phyloP scores from a whole-genome alignment of 2,113 vertebrate species.

The Galbula dea region DNA sequence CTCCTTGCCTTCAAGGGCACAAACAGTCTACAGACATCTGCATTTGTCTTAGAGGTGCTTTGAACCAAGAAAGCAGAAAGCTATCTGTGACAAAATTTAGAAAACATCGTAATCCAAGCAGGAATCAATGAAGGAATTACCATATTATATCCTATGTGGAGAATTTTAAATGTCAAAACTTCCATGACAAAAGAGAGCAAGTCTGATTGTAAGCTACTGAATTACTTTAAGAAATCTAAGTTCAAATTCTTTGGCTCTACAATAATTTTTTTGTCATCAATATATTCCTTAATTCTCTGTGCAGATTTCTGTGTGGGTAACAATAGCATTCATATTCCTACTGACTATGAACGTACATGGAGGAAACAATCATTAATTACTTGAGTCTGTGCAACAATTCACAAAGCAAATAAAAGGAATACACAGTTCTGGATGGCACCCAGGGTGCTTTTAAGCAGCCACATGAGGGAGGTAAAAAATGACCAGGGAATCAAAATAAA shows the following conservation, averaged over 20 bases:
- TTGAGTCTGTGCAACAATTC: not conserved
- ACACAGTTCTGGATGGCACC: not conserved
- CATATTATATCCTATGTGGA: not conserved
- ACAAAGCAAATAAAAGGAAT: not conserved
- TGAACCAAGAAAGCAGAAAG: not conserved
- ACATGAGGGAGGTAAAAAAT: accelerated
- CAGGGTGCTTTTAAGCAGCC: not conserved
- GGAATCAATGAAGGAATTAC: not conserved
- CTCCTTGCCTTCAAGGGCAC: too few relatives aligned
- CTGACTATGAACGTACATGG: not conserved
- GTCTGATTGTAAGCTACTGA: not conserved
- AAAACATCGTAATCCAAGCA: not conserved
- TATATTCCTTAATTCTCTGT: not conserved
- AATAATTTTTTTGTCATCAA: not conserved
- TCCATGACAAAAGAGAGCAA: not conserved
- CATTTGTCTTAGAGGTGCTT: not conserved
- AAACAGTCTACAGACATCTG: not conserved
- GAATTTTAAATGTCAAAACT: not conserved
- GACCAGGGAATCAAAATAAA: not conserved
- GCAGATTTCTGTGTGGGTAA: not conserved
- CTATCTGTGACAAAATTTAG: not conserved
- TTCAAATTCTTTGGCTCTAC: not conserved
- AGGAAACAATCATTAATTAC: not conserved
- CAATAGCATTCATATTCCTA: not conserved
- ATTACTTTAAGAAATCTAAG: not conserved